These are phyloP conservation scores for Ferdinandea cuprea DNA, from an alignment of 2,888 invertebrate species.

Conservation along the genomic window DNA sequence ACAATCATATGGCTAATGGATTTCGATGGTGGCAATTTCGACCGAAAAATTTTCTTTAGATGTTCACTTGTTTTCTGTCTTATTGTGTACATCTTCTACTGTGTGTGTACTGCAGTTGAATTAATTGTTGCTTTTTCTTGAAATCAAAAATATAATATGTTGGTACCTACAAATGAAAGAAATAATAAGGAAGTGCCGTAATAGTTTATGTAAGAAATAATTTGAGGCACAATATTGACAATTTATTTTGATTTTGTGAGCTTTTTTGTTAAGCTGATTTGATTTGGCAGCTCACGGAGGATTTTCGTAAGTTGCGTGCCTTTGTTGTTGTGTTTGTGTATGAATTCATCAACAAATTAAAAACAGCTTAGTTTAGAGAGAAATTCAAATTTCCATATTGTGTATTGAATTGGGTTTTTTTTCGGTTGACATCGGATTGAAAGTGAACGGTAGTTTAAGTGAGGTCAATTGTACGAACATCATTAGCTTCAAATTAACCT, in stretches of 20 bases:
- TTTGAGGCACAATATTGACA: not conserved
- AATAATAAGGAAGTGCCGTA: conserved; percentile 49
- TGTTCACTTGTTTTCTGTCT: not conserved
- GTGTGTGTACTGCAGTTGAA: conserved; percentile 45
- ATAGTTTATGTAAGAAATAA: conserved; percentile 29
- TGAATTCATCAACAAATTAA: not conserved
- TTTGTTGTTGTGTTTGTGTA: not conserved
- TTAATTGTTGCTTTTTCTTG: conserved; percentile 30
- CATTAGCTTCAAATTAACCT: not conserved
- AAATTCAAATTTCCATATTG: too few species aligned
- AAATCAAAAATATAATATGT: not conserved
- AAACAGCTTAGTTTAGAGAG: not conserved
- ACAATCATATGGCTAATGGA: conserved; percentile 21
- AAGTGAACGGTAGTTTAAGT: not conserved
- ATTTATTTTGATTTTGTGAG: conserved; percentile 18
- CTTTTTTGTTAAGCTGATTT: conserved; percentile 8
- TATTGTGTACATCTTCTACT: too few species aligned
- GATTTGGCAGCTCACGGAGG: not conserved
- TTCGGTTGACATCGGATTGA: not conserved
- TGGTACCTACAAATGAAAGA: not conserved
- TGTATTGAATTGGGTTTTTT: not conserved
- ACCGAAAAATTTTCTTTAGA: not conserved
- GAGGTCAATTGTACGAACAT: not conserved
- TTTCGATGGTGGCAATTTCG: not conserved
- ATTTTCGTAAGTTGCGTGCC: not conserved